phyloP scores from a whole-genome alignment of 2,797 vertebrate species.

The Kryptolebias ocellatus region DNA sequence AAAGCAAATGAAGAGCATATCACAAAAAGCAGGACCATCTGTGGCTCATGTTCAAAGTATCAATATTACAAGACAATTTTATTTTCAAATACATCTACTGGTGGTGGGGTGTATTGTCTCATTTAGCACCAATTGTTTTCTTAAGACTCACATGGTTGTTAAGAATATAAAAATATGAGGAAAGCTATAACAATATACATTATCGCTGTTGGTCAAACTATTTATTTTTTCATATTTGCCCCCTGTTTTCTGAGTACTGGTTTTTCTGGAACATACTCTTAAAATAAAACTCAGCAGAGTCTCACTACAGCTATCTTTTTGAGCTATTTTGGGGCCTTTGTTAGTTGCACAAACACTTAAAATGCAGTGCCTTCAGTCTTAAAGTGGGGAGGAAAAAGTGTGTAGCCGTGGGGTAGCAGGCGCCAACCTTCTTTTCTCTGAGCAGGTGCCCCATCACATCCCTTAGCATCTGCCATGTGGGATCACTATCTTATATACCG shows the following conservation, averaged over 20 bases:
- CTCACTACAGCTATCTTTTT: constrained; percentile 28
- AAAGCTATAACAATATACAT: constrained; percentile 23
- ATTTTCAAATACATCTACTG: constrained; percentile 21
- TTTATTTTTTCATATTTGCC: constrained; percentile 28
- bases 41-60: constrained; percentile 47
- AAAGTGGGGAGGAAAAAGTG: constrained; percentile 35
- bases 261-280: constrained; percentile 11
- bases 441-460: constrained; percentile 45
- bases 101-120: constrained; percentile 17
- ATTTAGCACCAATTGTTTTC: constrained; percentile 20
- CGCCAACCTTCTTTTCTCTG: constrained; percentile 51
- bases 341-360: constrained; percentile 57
- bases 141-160: too few relatives aligned
- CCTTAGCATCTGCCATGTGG: constrained; percentile 52
- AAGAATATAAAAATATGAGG: constrained; percentile 19
- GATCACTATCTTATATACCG: constrained; percentile 65
- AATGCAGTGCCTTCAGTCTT: constrained; percentile 58
- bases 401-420: constrained; percentile 52
- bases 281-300: constrained; percentile 45
- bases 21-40: constrained; percentile 57
- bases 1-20: constrained; percentile 65
- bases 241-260: constrained; percentile 1
- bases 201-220: constrained; percentile 15
- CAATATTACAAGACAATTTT: constrained; percentile 41
- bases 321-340: constrained; percentile 58